Base-by-base conservation (phyloP, 2,888 invertebrate genomes). In the Sepioteuthis lessoniana region DNA sequence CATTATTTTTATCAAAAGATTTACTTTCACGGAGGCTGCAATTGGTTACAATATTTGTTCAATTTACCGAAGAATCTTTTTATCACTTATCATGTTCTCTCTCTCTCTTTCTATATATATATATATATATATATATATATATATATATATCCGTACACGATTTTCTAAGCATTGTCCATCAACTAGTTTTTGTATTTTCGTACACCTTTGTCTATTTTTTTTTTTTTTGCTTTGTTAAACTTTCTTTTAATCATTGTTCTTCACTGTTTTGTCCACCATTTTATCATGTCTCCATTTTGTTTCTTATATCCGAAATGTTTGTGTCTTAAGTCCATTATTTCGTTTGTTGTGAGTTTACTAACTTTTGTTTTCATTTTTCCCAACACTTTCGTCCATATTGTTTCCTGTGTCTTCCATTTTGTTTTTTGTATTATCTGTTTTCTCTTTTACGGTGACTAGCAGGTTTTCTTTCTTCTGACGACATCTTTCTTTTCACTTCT, bases 221-320 rank as follows among this genome's bases (percentile, higher is more conserved):
- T 13, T n/a, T 7, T 76, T 76, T 76, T 8, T n/a, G 16, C 16
- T 76, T 76, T 76, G n/a, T 16, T n/a, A n/a, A 35, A 35, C 28
- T 91, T 25, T 42, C 28, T 91, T 42, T 38, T 91, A 7, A 31
- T 3, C 37, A 16, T 91, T 91, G 91, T 46, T 91, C 38, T 47
- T 37, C 91, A 38, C 31, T 13, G 37, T 91, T 91, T 42, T 21
- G n/a, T 55, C 38, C 31, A 46, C 10, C 37, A n/a, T 47, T 50
- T 93, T 55, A n/a, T 93, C 50, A 55, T 28, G 31, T 90, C 42
- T 55, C 38, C 93, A 93, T 95, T 91, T 94, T 94, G n/a, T 93
- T 91, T 94, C 47, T 91, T 13, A 37, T 93, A 46, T 76, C 76
- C 76, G n/a, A 76, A n/a, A 76, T 50, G 50, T n/a, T n/a, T 25